phyloP scores from a whole-genome alignment of 2,888 invertebrate genomes.

The Trissolcus brochymenae region DNA sequence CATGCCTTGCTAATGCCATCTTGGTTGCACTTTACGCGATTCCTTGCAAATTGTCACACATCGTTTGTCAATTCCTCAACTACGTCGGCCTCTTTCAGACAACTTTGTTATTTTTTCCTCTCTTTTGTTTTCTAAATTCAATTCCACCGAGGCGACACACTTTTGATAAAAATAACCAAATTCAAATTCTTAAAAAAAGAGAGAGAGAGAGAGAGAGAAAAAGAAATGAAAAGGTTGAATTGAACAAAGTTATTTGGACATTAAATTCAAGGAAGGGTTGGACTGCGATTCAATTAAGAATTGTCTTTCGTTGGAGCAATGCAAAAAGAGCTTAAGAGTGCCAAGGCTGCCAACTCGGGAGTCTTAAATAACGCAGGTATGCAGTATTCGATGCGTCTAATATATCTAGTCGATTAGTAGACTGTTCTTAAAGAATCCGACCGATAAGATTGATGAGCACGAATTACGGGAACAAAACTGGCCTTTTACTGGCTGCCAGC shows the following conservation, averaged over 20 bases:
- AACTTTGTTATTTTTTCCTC: no score
- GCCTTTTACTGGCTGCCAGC: constrained; percentile 51
- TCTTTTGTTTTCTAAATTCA: no score
- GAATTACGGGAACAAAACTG: constrained; percentile 50
- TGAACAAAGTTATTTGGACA: background rate
- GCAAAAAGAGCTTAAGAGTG: constrained; percentile 21
- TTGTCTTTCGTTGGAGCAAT: constrained; percentile 35
- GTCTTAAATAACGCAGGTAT: constrained; percentile 58
- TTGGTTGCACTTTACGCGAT: constrained; percentile 5
- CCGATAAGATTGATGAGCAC: constrained; percentile 53
- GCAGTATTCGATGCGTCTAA: constrained; percentile 54
- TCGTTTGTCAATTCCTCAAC: constrained; percentile 29
- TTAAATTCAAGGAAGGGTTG: background rate
- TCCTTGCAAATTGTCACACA: constrained; percentile 23
- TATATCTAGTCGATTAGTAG: constrained; percentile 58
- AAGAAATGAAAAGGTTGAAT: background rate
- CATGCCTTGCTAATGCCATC: constrained; percentile 15
- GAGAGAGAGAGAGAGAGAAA: no score
- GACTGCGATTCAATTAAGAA: constrained; percentile 33
- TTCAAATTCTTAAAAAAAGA: background rate
- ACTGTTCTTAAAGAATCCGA: constrained; percentile 48
- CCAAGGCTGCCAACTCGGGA: constrained; percentile 49
- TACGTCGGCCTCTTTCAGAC: no score
- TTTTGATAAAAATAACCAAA: background rate
- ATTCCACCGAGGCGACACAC: no score